Evolutionary conservation across 2,888 invertebrate genomes (phyloP).

Genomic region (Toxonevra muliebris): DNA sequence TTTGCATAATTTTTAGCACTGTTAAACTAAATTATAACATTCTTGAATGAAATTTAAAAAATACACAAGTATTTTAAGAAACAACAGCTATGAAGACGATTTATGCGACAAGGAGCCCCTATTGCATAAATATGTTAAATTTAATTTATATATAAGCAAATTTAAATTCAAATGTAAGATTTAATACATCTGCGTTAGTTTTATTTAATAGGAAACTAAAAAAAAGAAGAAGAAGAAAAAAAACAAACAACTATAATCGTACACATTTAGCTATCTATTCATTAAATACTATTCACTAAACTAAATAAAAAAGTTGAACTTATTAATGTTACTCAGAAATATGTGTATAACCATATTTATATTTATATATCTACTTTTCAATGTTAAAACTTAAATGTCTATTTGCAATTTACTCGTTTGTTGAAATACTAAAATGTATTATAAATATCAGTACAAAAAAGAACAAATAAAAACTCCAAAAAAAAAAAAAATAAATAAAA

Average conservation of each 20-base stretch:
- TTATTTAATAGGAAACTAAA: no score
- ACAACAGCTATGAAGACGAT: constrained; percentile 7
- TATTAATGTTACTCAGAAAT: no score
- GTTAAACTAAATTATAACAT: background rate
- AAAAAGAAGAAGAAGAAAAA: background rate
- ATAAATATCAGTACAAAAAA: constrained; percentile 30
- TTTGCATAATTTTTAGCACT: constrained; percentile 14
- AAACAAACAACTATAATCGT: background rate
- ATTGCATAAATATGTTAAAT: background rate
- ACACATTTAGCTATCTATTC: no score
- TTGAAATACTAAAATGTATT: background rate
- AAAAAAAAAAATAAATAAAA: constrained; percentile 20
- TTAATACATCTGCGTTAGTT: no score
- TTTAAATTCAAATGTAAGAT: background rate
- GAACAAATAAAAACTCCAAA: constrained; percentile 2
- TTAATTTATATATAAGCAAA: constrained; percentile 6
- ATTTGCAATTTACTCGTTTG: constrained; percentile 9
- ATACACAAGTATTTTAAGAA: constrained; percentile 24
- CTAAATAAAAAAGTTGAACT: no score
- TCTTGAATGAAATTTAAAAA: background rate
- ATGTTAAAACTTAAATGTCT: constrained; percentile 14
- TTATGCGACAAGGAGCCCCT: constrained; percentile 9
- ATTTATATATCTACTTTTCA: background rate
- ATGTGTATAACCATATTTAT: no score
- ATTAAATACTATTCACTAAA: no score